Evolutionary conservation across 2,888 invertebrate species (phyloP).

Genomic region (Dasypolia templi): DNA sequence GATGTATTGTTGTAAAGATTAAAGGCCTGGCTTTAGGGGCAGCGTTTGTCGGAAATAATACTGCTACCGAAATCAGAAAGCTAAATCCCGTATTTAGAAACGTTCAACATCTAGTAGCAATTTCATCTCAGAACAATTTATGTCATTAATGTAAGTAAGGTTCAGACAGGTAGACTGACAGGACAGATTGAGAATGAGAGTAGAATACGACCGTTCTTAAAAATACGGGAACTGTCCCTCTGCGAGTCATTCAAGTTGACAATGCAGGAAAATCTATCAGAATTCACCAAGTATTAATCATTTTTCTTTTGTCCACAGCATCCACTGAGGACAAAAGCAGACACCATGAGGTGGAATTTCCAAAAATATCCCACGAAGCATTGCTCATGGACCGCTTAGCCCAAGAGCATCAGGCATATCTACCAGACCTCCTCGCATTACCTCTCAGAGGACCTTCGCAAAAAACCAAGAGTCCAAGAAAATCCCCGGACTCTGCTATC

Average conservation of each 20-base stretch:
- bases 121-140: not conserved
- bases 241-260: not conserved
- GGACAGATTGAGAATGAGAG: not conserved
- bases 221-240: too few species aligned
- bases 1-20: conserved; percentile 25
- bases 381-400: conserved; percentile 84
- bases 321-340: conserved; percentile 91
- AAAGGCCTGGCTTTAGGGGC: not conserved
- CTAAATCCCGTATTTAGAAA: not conserved
- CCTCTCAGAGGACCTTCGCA: conserved; percentile 87
- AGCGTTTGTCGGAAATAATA: not conserved
- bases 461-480: conserved; percentile 79
- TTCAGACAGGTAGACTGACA: too few species aligned
- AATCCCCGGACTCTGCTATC: conserved; percentile 81
- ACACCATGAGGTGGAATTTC: conserved; percentile 90
- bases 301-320: conserved; percentile 79
- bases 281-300: not conserved
- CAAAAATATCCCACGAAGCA: conserved; percentile 88
- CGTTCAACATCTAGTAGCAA: too few species aligned
- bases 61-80: not conserved
- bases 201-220: not conserved
- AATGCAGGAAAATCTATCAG: not conserved
- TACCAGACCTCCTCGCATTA: conserved; percentile 95
- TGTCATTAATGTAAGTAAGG: too few species aligned
- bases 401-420: conserved; percentile 92